Evolutionary conservation across 53 echinoderm and acorn worm species (phyloP), one percentile per base, ranked within the genome.

Genomic region (Arbacia lixula): DNA sequence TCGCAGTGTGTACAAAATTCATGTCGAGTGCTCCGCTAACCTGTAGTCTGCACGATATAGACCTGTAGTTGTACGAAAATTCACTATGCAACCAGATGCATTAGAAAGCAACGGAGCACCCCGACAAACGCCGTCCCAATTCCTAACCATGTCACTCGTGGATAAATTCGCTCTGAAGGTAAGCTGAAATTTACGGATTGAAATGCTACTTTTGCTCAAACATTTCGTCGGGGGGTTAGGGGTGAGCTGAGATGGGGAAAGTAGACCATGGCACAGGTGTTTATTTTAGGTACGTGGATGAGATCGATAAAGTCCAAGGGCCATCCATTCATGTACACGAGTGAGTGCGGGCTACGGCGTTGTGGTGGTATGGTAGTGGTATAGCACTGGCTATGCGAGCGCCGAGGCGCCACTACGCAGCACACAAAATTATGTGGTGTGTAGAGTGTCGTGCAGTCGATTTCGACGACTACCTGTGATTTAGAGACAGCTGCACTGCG

Each of bases 151-250:
- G 71, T 6, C 26, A 41, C 42, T 71, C 29, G 71, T 71, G 71
- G 71, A 71, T 71, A 71, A 71, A 71, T 71, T 71, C 27, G 71
- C 71, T 29, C 46, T 71, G 20, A 71, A 71, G 71, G 71, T 71
- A 71, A 1, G 71, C 28, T 4, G 38, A n/a, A n/a, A 38, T 66
- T 66, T 38, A 20, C 11, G 1, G 38, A 36, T 16, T 35, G 17
- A 16, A 63, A n/a, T n/a, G n/a, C 1, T 32, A 32, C 31, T 62
- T 34, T 17, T 58, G 24, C 3, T 66, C 20, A 20, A 37, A 20
- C 24, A 10, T 33, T 3, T 66, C 20, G 38, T 8, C 2, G 4
- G 66, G 24, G 28, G 22, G 17, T 66, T 21, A 3, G 5, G 16
- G 66, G 36, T 66, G 8, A 24, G 66, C 20, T 66, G 20, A 20